These are phyloP conservation scores for Drosophila histrio DNA, from an alignment of 2,888 invertebrate species.

Conservation along the genomic window DNA sequence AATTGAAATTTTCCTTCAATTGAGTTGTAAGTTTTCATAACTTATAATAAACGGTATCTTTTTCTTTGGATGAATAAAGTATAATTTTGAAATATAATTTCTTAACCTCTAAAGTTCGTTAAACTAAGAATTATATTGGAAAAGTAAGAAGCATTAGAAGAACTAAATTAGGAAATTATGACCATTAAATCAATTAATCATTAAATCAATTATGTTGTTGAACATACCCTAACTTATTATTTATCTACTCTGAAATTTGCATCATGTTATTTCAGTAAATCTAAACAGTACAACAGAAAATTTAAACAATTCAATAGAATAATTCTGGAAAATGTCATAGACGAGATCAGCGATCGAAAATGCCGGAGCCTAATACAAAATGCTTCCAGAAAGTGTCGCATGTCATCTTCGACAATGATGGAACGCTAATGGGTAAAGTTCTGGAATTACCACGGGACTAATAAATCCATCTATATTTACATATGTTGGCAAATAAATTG, in stretches of 20 bases:
- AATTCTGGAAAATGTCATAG: not conserved
- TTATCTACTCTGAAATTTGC: too few species aligned
- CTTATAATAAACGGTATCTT: not conserved
- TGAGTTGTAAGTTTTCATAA: slow-evolving; percentile 79
- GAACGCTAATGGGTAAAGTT: slow-evolving; percentile 58
- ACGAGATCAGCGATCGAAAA: not conserved
- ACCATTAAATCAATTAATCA: too few species aligned
- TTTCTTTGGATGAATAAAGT: too few species aligned
- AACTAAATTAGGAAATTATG: too few species aligned
- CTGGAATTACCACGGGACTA: too few species aligned
- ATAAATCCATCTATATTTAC: not conserved
- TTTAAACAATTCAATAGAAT: not conserved
- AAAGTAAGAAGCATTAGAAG: too few species aligned
- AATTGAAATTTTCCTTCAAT: slow-evolving; percentile 88
- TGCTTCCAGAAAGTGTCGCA: slow-evolving; percentile 40
- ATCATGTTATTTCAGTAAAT: not conserved
- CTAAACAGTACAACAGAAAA: not conserved
- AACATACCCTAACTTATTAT: too few species aligned
- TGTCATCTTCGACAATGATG: slow-evolving; percentile 63
- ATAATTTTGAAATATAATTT: too few species aligned
- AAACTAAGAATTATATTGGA: too few species aligned
- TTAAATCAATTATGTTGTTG: too few species aligned
- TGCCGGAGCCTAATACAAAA: not conserved
- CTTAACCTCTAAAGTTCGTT: too few species aligned
- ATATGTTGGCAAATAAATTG: not conserved